Evolutionary conservation across 2,888 invertebrate genomes (phyloP).

Genomic region (Platynereis dumerilii): DNA sequence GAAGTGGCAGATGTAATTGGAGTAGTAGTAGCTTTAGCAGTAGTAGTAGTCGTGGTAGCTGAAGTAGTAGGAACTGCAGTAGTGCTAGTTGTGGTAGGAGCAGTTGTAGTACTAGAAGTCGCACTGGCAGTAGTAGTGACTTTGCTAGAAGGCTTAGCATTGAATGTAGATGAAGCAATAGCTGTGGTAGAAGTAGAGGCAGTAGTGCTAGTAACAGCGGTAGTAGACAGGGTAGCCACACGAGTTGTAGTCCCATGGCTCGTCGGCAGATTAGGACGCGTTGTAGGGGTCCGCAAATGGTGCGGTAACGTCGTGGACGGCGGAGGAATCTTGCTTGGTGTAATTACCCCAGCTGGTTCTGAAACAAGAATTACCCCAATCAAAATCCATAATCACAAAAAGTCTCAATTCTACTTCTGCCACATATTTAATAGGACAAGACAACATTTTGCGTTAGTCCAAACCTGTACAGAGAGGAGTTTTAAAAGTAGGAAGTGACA

Average conservation of each 20-base stretch:
- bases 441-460: too few species aligned
- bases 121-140: not conserved
- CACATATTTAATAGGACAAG: too few species aligned
- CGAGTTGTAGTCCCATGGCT: not conserved
- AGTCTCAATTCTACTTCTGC: too few species aligned
- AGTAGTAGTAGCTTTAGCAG: not conserved
- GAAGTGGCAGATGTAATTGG: too few species aligned
- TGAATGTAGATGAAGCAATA: not conserved
- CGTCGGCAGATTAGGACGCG: not conserved
- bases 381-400: too few species aligned
- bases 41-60: slow-evolving; percentile 1
- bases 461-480: too few species aligned
- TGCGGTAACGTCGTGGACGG: too few species aligned
- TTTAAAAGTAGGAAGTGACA: too few species aligned
- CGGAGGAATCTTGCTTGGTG: too few species aligned
- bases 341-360: too few species aligned
- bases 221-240: not conserved
- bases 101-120: not conserved
- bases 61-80: not conserved
- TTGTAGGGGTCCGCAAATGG: not conserved
- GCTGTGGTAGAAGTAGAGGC: not conserved
- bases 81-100: not conserved
- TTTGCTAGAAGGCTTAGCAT: not conserved
- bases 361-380: too few species aligned
- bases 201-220: not conserved